Evolutionary conservation across 2,888 invertebrate species (phyloP).

Genomic region (Agonopterix heracliana): DNA sequence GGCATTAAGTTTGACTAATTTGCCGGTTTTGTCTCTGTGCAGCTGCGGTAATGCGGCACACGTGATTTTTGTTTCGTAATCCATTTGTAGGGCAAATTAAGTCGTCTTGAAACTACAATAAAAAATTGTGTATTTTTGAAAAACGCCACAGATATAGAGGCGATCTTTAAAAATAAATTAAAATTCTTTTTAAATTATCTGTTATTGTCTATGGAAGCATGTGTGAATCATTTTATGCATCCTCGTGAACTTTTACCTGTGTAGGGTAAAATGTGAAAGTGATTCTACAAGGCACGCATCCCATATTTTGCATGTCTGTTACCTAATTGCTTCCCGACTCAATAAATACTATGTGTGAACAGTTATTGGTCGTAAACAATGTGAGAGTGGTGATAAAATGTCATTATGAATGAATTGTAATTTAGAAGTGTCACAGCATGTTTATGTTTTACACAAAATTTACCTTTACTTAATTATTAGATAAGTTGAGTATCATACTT

Average conservation of each 20-base stretch:
- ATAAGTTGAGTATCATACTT: too few relatives aligned
- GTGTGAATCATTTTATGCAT: too few relatives aligned
- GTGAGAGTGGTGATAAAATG: constrained; percentile 19
- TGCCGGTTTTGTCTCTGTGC: constrained; percentile 38
- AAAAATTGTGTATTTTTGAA: too few relatives aligned
- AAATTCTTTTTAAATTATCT: too few relatives aligned
- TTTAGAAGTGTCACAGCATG: constrained; percentile 7
- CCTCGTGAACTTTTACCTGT: constrained; percentile 3
- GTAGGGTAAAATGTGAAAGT: constrained; percentile 35
- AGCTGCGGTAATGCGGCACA: constrained; percentile 46
- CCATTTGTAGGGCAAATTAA: constrained; percentile 43
- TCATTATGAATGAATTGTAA: neutral
- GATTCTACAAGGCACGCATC: constrained; percentile 25
- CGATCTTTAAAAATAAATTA: too few relatives aligned
- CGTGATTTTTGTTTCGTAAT: constrained; percentile 54
- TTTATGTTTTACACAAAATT: too few relatives aligned
- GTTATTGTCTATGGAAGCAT: too few relatives aligned
- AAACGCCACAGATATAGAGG: too few relatives aligned
- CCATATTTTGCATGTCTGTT: constrained; percentile 34
- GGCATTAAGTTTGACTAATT: constrained; percentile 59
- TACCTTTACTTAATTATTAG: too few relatives aligned
- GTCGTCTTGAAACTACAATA: constrained; percentile 16
- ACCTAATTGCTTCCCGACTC: constrained; percentile 39
- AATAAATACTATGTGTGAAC: constrained; percentile 48
- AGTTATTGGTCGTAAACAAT: constrained; percentile 50